Evolutionary conservation across 2,888 invertebrate genomes (phyloP), one percentile per base, ranked within the genome.

Genomic region (Phrixothrix hirtus): DNA sequence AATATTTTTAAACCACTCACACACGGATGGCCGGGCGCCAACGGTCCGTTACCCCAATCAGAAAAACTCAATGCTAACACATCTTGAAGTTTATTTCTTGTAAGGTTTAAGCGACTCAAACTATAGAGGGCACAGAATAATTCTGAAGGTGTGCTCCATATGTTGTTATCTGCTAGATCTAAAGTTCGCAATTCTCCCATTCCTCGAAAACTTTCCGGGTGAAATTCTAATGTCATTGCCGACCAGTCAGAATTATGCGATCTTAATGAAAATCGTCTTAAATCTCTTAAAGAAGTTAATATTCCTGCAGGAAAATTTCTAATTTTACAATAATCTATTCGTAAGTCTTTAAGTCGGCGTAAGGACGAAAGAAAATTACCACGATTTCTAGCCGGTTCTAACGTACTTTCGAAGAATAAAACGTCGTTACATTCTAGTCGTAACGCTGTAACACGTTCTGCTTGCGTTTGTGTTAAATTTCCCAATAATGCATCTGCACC

Each of bases 171-270:
- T 25, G 84, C 85, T 49, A 90, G 78, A 75, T 89, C 86, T 61
- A 89, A 78, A 60, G 77, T 79, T 62, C 85, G 79, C 30, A 89
- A 77, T 67, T 85, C 84, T 13, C 83, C 81, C 43, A 89, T 78
- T 6, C 87, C 83, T 56, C 86, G 78, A 55, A 90, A 83, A 52
- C 87, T 85, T 66, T 87, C 87, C 30, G 84, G 79, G 65, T 86
- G 84, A 55, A 89, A 79, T 64, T 89, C 88, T 77, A 89, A 79
- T 14, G 86, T 86, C 84, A 88, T 86, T 12, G 87, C 84, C 9
- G 88, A 86, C 88, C 89, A 89, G 68, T 89, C 88, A 16, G 86
- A 85, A 71, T 89, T 89, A 70, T 86, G 87, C 11, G 89, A 89
- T 36, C 87, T 81, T 60, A 92, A 75, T 17, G 84, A 82, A 41